Conservation (phyloP, 1,140 invertebrate genomes). For the Ceratina calcarata region DNA sequence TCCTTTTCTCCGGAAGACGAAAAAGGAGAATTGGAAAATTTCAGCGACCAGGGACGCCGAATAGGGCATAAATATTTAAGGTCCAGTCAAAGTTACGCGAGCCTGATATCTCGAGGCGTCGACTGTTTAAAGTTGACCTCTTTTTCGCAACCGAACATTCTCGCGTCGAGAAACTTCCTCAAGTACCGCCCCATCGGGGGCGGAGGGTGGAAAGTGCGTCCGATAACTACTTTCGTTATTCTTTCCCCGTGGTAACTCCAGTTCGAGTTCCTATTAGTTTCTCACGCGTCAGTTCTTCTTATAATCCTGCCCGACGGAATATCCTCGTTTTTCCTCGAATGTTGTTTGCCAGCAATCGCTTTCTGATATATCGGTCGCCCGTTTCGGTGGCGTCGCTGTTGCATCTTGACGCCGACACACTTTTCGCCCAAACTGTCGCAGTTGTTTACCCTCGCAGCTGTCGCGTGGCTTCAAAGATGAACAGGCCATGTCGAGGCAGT, state of each 20-base stretch:
- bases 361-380: background rate
- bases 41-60: background rate
- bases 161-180: background rate
- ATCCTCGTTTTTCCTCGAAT: too few species aligned
- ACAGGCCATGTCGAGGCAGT: background rate
- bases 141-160: background rate
- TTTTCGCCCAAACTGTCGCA: slow-evolving; percentile 2
- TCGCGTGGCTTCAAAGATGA: slow-evolving; percentile 29
- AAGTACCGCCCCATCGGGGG: background rate
- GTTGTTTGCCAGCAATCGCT: too few species aligned
- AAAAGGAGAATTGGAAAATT: slow-evolving; percentile 34
- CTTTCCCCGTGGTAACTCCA: background rate
- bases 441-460: slow-evolving; percentile 41
- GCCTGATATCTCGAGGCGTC: slow-evolving; percentile 22
- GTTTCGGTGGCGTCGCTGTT: background rate
- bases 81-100: slow-evolving; percentile 26
- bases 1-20: background rate
- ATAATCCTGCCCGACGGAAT: background rate
- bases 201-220: too few species aligned
- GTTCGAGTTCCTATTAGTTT: background rate
- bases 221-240: background rate
- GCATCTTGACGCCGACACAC: slow-evolving; percentile 14
- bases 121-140: slow-evolving; percentile 55
- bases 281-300: background rate
- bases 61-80: slow-evolving; percentile 45